Evolutionary conservation across 2,113 vertebrate genomes (phyloP).

Genomic region (Plotosus lineatus): DNA sequence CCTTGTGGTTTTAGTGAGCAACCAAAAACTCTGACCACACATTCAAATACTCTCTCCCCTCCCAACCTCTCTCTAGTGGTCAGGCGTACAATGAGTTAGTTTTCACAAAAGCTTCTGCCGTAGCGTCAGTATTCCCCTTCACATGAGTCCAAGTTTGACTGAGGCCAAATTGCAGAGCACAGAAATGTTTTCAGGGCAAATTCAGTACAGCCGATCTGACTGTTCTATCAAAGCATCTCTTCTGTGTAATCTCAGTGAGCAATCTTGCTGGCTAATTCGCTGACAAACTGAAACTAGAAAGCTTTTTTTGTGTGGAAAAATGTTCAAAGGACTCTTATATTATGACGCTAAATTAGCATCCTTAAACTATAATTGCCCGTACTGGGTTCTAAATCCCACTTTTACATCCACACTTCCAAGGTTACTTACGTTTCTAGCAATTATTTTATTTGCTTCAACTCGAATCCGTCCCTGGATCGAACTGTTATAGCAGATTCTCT

Average conservation of each 20-base stretch:
- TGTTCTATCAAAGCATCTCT: conserved; percentile 15
- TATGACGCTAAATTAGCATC: not conserved
- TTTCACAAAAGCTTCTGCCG: conserved; percentile 53
- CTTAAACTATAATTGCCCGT: not conserved
- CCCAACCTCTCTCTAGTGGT: conserved; percentile 19
- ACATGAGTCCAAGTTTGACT: conserved; percentile 29
- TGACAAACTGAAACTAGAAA: not conserved
- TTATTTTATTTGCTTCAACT: not conserved
- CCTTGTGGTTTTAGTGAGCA: conserved; percentile 55
- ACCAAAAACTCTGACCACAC: conserved; percentile 54
- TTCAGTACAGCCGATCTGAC: not conserved
- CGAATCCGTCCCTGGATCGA: not conserved
- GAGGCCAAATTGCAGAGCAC: conserved; percentile 24
- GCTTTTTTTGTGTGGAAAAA: not conserved
- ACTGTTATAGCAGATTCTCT: conserved; percentile 6
- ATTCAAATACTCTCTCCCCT: conserved; percentile 31
- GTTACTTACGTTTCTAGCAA: not conserved
- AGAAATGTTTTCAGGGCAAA: conserved; percentile 23
- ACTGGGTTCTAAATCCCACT: not conserved
- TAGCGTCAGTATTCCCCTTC: conserved; percentile 50
- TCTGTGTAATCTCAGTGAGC: conserved; percentile 26
- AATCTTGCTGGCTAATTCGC: not conserved
- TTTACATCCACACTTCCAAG: not conserved
- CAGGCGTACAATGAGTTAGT: conserved; percentile 44
- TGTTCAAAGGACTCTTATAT: not conserved